A percentile compares a stretch with the other conserved stretches of the same genome.
Conservation (phyloP, 2,113 vertebrate species). For the Periophthalmus modestus region DNA sequence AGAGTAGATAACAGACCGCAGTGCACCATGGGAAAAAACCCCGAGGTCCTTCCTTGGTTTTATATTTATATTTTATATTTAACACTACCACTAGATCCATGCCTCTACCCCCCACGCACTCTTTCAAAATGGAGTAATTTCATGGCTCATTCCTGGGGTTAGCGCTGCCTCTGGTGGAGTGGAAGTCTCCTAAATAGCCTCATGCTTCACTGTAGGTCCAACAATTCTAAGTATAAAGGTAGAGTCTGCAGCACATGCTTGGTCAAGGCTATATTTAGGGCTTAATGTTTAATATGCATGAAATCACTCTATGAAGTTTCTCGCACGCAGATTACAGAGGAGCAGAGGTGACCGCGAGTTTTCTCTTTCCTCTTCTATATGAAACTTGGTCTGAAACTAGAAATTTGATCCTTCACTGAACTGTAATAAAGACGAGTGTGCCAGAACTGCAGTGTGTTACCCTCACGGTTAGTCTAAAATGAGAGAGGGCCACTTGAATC, state of each 20-base stretch:
- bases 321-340: slow-evolving; percentile 44
- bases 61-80: slow-evolving; percentile 64
- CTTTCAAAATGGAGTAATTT: slow-evolving; percentile 65
- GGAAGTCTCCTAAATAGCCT: slow-evolving; percentile 45
- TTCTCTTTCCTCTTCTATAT: slow-evolving; percentile 22
- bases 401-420: slow-evolving; percentile 50
- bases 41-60: slow-evolving; percentile 38
- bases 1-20: slow-evolving; percentile 62
- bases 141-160: slow-evolving; percentile 66
- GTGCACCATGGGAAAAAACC: slow-evolving; percentile 59
- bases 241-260: slow-evolving; percentile 21
- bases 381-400: slow-evolving; percentile 45
- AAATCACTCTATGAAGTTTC: slow-evolving; percentile 61
- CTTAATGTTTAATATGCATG: slow-evolving; percentile 48
- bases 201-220: slow-evolving; percentile 24
- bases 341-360: slow-evolving; percentile 31
- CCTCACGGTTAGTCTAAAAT: slow-evolving; percentile 31
- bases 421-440: slow-evolving; percentile 22
- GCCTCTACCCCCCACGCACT: slow-evolving; percentile 9
- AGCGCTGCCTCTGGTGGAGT: slow-evolving; percentile 39
- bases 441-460: slow-evolving; percentile 29
- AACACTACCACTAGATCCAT: slow-evolving; percentile 33
- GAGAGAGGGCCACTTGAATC: slow-evolving; percentile 21
- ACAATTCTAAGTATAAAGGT: slow-evolving; percentile 40
- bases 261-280: slow-evolving; percentile 41